These are phyloP conservation scores for Macrotis lagotis DNA, from an alignment of 2,113 vertebrate genomes.

Conservation along the genomic window DNA sequence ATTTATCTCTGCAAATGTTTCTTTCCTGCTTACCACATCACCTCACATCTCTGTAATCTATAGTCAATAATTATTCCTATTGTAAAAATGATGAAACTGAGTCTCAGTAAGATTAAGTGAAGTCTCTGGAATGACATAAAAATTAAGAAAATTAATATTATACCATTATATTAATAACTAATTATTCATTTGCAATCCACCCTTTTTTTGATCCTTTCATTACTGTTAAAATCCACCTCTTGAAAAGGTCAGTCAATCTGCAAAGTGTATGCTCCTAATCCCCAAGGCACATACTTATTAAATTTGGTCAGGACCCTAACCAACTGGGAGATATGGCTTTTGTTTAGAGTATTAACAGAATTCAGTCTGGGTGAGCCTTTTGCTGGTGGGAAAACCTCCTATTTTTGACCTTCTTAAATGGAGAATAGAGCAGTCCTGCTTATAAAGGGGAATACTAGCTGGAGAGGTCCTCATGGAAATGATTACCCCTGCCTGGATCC, in stretches of 20 bases:
- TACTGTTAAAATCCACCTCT: background rate
- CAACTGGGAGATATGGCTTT: background rate
- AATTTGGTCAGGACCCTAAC: background rate
- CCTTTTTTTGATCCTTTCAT: background rate
- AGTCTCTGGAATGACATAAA: background rate
- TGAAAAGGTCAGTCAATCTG: background rate
- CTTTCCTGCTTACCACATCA: background rate
- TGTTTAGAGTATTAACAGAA: background rate
- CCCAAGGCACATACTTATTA: background rate
- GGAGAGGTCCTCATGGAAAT: background rate
- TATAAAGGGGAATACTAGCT: background rate
- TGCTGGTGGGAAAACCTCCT: background rate
- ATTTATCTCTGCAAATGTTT: background rate
- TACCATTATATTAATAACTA: background rate
- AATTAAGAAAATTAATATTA: background rate
- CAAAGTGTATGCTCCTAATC: background rate
- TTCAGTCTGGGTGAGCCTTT: background rate
- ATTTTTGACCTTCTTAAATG: background rate
- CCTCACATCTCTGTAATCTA: background rate
- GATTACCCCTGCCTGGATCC: background rate
- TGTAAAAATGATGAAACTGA: background rate
- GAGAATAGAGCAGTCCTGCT: background rate
- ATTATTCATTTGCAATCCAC: background rate
- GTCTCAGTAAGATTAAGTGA: background rate
- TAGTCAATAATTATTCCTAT: background rate